These are phyloP conservation scores for Streptopelia turtur DNA, from an alignment of 2,797 vertebrate genomes.

Conservation along the genomic window DNA sequence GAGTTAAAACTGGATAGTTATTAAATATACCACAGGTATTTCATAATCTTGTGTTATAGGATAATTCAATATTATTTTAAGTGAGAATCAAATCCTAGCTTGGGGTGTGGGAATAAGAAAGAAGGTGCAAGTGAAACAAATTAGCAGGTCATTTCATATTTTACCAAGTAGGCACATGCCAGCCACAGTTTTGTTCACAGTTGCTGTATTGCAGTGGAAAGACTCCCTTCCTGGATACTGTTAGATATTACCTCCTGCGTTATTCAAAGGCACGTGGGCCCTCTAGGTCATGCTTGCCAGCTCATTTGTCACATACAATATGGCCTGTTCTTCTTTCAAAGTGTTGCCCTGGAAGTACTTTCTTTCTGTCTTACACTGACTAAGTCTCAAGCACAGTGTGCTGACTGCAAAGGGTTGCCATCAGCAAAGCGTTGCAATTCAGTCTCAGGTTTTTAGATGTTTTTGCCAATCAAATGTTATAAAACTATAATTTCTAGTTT, in stretches of 20 bases:
- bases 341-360: background rate
- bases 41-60: background rate
- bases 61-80: constrained; percentile 35
- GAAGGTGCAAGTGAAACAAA: background rate
- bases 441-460: background rate
- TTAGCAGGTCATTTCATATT: background rate
- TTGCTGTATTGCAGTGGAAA: background rate
- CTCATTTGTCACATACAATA: background rate
- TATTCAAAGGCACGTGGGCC: background rate
- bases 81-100: background rate
- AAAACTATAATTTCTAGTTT: background rate
- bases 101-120: background rate
- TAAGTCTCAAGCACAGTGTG: background rate
- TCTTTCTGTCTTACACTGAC: background rate
- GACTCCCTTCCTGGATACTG: background rate
- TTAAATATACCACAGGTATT: constrained; percentile 2
- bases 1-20: constrained; percentile 7
- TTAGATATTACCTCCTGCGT: background rate
- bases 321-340: background rate
- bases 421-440: background rate
- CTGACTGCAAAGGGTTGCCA: background rate
- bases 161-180: background rate
- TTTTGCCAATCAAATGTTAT: background rate
- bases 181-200: background rate
- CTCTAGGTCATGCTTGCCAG: background rate